phyloP scores from a whole-genome alignment of 2,797 vertebrate species.

The Gastrophryne carolinensis region DNA sequence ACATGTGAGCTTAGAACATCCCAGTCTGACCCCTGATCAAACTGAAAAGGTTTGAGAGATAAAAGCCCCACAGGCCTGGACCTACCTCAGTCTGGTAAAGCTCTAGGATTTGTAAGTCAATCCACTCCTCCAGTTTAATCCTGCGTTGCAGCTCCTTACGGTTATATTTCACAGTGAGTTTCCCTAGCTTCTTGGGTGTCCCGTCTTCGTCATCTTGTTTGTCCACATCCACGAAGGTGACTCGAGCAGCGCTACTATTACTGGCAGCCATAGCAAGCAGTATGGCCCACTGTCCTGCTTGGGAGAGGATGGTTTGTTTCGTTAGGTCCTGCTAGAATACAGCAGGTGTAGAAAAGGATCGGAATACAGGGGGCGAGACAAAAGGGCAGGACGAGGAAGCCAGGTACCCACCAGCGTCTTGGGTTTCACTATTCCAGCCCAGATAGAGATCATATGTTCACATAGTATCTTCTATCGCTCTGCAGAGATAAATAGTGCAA shows the following conservation, averaged over 20 bases:
- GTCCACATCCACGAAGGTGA: slow-evolving; percentile 81
- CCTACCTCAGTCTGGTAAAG: slow-evolving; percentile 89
- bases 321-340: background rate
- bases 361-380: background rate
- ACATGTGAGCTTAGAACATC: too few species aligned
- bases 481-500: background rate
- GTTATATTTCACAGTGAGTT: slow-evolving; percentile 94
- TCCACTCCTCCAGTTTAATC: slow-evolving; percentile 94
- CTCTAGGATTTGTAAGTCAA: slow-evolving; percentile 86
- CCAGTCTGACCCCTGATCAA: too few species aligned
- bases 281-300: background rate
- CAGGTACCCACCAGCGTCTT: slow-evolving; percentile 22
- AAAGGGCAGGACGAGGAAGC: background rate
- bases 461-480: slow-evolving; percentile 12
- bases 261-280: slow-evolving; percentile 75
- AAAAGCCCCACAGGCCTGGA: background rate
- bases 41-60: too few species aligned
- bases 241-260: slow-evolving; percentile 78
- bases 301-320: background rate
- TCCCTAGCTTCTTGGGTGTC: slow-evolving; percentile 82
- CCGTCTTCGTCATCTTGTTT: slow-evolving; percentile 75
- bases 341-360: background rate
- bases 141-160: slow-evolving; percentile 90
- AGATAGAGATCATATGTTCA: slow-evolving; percentile 33
- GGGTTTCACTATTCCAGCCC: slow-evolving; percentile 10